Percentiles rank a stretch among this genome's conserved stretches.
These are phyloP conservation scores for Drosophila takahashii DNA, from an alignment of 1,140 invertebrate species.

Conservation along the genomic window DNA sequence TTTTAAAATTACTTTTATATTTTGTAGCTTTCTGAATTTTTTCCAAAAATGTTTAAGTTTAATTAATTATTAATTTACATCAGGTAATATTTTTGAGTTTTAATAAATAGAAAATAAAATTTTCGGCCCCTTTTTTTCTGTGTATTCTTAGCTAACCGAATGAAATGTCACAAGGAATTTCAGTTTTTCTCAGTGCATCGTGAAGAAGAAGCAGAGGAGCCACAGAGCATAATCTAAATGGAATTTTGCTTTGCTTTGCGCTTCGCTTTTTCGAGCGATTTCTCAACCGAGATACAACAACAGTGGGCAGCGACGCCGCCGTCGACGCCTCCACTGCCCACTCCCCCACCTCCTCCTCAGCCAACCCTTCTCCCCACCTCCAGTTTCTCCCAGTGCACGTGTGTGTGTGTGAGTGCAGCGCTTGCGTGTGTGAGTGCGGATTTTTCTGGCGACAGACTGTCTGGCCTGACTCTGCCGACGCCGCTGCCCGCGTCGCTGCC, in stretches of 20 bases:
- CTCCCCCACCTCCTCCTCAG: not conserved
- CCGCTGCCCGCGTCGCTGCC: constrained; percentile 26
- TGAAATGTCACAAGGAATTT: not conserved
- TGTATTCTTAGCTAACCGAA: not conserved
- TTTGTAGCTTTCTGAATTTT: too few relatives aligned
- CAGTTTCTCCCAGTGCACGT: constrained; percentile 47
- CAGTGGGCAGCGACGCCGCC: constrained; percentile 14
- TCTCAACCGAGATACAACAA: constrained; percentile 64
- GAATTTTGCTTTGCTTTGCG: constrained; percentile 67
- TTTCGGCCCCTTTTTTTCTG: not conserved
- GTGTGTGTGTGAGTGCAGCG: constrained; percentile 13
- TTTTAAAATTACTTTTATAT: too few relatives aligned
- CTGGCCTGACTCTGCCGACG: constrained; percentile 68
- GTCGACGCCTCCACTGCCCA: constrained; percentile 11
- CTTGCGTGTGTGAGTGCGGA: constrained; percentile 61
- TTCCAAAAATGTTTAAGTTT: too few relatives aligned
- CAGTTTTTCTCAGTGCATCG: constrained; percentile 9
- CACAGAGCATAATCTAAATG: constrained; percentile 71
- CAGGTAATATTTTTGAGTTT: too few relatives aligned
- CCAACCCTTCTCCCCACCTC: constrained; percentile 1
- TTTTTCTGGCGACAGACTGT: constrained; percentile 82
- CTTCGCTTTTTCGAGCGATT: constrained; percentile 67
- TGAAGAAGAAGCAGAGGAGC: constrained; percentile 25
- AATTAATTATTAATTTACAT: too few relatives aligned
- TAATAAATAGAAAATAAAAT: too few relatives aligned